Percentiles rank a stretch among this genome's conserved stretches.
These are phyloP conservation scores for Anthophora plumipes DNA, from an alignment of 2,888 invertebrate species.

Conservation along the genomic window DNA sequence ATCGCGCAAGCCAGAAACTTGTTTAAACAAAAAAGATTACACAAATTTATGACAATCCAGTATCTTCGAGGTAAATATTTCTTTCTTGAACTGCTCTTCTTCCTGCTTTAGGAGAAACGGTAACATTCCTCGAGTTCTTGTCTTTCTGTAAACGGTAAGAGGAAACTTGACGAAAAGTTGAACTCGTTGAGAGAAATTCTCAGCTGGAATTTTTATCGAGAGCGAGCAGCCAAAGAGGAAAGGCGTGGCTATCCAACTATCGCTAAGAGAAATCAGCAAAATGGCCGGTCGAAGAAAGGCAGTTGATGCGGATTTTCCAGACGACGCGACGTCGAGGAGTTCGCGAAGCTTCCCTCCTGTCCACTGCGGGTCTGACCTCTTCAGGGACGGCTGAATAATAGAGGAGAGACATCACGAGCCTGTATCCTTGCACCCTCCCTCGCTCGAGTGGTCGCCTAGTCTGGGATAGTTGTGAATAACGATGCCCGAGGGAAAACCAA, in stretches of 20 bases:
- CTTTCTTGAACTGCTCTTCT: no score
- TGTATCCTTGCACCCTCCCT: slow-evolving; percentile 64
- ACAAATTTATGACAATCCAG: no score
- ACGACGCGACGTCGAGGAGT: slow-evolving; percentile 20
- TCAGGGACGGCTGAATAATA: slow-evolving; percentile 72
- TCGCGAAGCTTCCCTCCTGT: slow-evolving; percentile 14
- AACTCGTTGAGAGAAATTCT: not conserved
- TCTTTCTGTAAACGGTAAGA: not conserved
- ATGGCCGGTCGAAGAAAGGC: not conserved
- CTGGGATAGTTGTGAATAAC: slow-evolving; percentile 78
- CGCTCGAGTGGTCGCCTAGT: slow-evolving; percentile 51
- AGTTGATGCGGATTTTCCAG: slow-evolving; percentile 27
- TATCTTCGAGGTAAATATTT: no score
- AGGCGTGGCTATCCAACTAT: not conserved
- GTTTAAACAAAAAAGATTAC: no score
- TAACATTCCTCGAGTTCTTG: slow-evolving; percentile 1
- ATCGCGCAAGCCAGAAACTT: slow-evolving; percentile 29
- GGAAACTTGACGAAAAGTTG: slow-evolving; percentile 7
- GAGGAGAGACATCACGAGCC: slow-evolving; percentile 62
- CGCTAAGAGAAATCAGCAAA: slow-evolving; percentile 25
- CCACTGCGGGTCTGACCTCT: slow-evolving; percentile 54
- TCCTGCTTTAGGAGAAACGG: no score
- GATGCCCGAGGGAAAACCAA: slow-evolving; percentile 74
- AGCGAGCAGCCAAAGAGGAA: not conserved
- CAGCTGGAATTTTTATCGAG: slow-evolving; percentile 11